Evolutionary conservation across 2,113 vertebrate species (phyloP).

Genomic region (Montifringilla adamsi): DNA sequence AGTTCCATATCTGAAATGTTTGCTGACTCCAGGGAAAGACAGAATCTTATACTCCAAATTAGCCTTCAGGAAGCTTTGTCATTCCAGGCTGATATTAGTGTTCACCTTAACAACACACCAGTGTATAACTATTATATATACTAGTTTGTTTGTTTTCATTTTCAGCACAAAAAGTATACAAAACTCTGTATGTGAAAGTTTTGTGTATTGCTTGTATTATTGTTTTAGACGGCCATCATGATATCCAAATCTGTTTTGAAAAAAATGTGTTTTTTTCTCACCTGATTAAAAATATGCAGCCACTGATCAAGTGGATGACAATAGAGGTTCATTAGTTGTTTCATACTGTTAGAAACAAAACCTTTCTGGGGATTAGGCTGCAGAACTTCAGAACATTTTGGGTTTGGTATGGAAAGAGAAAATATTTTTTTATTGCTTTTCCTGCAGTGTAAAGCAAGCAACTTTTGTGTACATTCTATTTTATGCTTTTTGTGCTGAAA

Average conservation of each 20-base stretch:
- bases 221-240: not conserved
- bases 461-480: rapidly evolving
- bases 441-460: not conserved
- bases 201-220: not conserved
- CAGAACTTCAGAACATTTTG: not conserved
- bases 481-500: not conserved
- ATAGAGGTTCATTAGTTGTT: not conserved
- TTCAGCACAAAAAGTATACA: not conserved
- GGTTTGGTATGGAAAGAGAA: not conserved
- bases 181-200: not conserved
- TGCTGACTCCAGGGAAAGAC: not conserved
- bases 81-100: not conserved
- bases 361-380: not conserved
- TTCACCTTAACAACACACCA: not conserved
- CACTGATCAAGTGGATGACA: not conserved
- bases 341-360: not conserved
- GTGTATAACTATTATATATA: not conserved
- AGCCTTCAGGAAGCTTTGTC: not conserved
- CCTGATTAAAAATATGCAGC: not conserved
- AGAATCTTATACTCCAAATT: not conserved
- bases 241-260: not conserved
- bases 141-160: not conserved
- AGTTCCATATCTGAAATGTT: not conserved
- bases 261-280: not conserved
- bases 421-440: not conserved